Evolutionary conservation across 2,888 invertebrate species (phyloP), one percentile per base, ranked within the genome.

Genomic region (Tribolium freemani): DNA sequence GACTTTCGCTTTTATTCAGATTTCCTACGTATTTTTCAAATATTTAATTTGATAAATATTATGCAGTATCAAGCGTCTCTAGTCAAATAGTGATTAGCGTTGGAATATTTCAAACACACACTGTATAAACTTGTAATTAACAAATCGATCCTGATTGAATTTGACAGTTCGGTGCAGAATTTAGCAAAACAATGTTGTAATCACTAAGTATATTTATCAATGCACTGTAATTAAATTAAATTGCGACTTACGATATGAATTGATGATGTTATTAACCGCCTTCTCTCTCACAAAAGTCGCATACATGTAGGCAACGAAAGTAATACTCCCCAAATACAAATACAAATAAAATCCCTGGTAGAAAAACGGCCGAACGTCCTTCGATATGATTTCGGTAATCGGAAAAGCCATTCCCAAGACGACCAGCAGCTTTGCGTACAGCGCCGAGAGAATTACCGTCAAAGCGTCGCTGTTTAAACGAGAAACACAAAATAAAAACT

Each of bases 311-410:
- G 92, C 88, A 54, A 96, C 91, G 86, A 95, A 96, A 13, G 90
- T 83, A 63, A 96, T 91, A 79, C 94, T 94, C 51, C 92, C 92
- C 72, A 91, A 84, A 83, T 96, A 96, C 51, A 96, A 87, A 83
- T 94, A 96, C 51, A 95, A 88, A 86, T 96, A 96, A 85, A 94
- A 96, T 54, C 93, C 94, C 91, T 95, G 89, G 84, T 95, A 94
- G 82, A 93, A 92, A 69, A 91, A 90, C 30, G 91, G 90, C 11
- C 93, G 92, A 20, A 95, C 93, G 79, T 92, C 91, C 56, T 91
- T 90, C 2, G 94, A 93, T 74, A 96, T 93, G 60, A 95, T 93
- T 88, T 96, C 95, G 2, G 96, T 94, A 73, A 96, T 91, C 2
- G 96, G 96, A 81, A 97, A 92, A 10, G 96, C 94, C 45, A 96